Evolutionary conservation across 2,888 invertebrate genomes (phyloP), one percentile per base, ranked within the genome.

Genomic region (Cosmia pyralina): DNA sequence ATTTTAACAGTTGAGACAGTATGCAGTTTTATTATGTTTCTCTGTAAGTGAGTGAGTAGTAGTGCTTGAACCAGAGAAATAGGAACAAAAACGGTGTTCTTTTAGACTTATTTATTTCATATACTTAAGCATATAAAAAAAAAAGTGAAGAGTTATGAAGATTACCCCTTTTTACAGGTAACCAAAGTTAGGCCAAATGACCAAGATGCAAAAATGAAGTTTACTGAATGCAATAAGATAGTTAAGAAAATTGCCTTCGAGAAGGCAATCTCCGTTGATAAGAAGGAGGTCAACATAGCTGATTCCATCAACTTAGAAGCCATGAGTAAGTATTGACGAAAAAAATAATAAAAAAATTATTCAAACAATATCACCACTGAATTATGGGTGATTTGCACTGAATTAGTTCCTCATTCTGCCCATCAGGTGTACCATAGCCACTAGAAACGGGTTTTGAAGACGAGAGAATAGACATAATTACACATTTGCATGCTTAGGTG

Each of bases 191-290:
- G 98, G 90, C 99, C 99, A 84, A 98, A 97, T 94, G 99, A 99
- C 94, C 98, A 98, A 91, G 99, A 99, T 96, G 99, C 99, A 3
- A 98, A 98, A 94, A 92, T 97, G 82, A 99, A 99, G 93, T 99
- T 97, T 93, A 97, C 97, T 66, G 99, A 99, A 96, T 99, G 99
- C 94, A 98, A 97, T 92, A 99, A 99, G 96, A 98, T 99, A 90
- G 98, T 99, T 13, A 98, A 98, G 93, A 98, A 98, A 96, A 97
- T 98, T 86, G 99, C 99, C 13, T 99, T 99, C 95, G 99, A 99
- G 93, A 98, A 98, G 92, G 99, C 99, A 17, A 99, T 99, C 89
- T 97, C 99, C 2, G 98, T 98, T 1, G 99, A 99, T 88, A 98
- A 98, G 87, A 97, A 97, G 65, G 98, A 98, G 90, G 98, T 98